Base-by-base conservation (phyloP, 2,888 invertebrate genomes). In the Iphiclides podalirius region DNA sequence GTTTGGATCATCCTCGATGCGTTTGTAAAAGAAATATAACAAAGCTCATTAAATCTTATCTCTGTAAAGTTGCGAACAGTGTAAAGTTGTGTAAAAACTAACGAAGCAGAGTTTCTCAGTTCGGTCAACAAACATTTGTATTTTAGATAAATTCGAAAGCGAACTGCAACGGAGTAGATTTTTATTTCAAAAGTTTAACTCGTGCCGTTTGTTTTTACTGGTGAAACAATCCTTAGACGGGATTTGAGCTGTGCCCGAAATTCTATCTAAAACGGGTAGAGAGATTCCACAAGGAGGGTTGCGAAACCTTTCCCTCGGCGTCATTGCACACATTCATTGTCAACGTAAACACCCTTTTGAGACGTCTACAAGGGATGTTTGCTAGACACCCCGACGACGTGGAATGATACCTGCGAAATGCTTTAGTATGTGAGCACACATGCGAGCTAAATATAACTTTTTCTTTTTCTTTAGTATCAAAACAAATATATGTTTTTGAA, bases 341-440 rank as follows among this genome's bases (percentile, higher is more conserved):
- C 64, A 72, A 58, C 60, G 70, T 71, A 72, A 82, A 78, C 75
- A 73, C 75, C 78, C 79, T 77, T 79, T 83, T 73, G 79, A 80
- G 81, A 80, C 72, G 75, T 78, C 73, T 79, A 70, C 61, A 65
- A 66, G 72, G 66, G 73, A 67, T 53, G 66, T 51, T 55, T 53
- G 48, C 56, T 60, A 69, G 69, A 66, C 64, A 61, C 63, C 59
- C 56, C 57, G 60, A 58, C 64, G 65, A 64, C 61, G 20, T 2
- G 33, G 16, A 34, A 64, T 63, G 67, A 55, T 58, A 63, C 67
- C 64, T 60, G 60, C 52, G 48, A 52, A 54, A 55, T 55, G 52
- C 45, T 49, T 55, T 52, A 49, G 52, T 61, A 53, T 50, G 31
- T 40, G 41, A 52, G 41, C 51, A n/a, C 20, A 26, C n/a, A 6